Percentiles rank a stretch among this genome's conserved stretches.
Conservation (phyloP, 1,140 invertebrate species). For the Ips typographus region DNA sequence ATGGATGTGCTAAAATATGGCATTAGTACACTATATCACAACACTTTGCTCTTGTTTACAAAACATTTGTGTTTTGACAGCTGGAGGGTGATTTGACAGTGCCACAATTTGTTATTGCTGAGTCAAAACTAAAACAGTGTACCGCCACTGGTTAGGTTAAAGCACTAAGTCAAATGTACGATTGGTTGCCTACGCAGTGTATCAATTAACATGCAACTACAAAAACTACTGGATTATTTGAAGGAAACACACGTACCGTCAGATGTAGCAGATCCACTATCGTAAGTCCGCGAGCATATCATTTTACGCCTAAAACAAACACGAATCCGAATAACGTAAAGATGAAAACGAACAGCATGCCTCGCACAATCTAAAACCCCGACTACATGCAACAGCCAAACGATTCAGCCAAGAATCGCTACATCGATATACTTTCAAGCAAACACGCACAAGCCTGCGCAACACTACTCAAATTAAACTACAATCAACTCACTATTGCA, state of each 20-base stretch:
- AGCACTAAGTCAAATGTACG: too few species aligned
- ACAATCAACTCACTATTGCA: not conserved
- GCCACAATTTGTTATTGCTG: too few species aligned
- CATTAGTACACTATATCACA: too few species aligned
- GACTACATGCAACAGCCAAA: not conserved
- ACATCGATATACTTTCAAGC: not conserved
- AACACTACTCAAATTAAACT: not conserved
- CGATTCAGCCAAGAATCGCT: not conserved
- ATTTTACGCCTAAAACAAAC: not conserved
- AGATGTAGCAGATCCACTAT: not conserved
- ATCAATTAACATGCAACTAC: not conserved
- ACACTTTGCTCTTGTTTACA: too few species aligned
- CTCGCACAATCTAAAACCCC: not conserved
- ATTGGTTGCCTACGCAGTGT: too few species aligned
- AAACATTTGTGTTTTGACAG: too few species aligned
- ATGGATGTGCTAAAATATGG: too few species aligned
- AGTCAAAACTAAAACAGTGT: too few species aligned
- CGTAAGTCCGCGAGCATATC: not conserved
- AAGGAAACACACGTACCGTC: not conserved
- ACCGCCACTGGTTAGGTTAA: too few species aligned
- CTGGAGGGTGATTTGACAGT: too few species aligned
- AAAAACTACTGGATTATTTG: not conserved
- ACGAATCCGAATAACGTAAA: not conserved
- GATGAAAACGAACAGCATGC: too few species aligned
- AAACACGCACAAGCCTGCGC: not conserved